Base-by-base conservation (phyloP, 2,888 invertebrate genomes). In the Pandemis heparana region DNA sequence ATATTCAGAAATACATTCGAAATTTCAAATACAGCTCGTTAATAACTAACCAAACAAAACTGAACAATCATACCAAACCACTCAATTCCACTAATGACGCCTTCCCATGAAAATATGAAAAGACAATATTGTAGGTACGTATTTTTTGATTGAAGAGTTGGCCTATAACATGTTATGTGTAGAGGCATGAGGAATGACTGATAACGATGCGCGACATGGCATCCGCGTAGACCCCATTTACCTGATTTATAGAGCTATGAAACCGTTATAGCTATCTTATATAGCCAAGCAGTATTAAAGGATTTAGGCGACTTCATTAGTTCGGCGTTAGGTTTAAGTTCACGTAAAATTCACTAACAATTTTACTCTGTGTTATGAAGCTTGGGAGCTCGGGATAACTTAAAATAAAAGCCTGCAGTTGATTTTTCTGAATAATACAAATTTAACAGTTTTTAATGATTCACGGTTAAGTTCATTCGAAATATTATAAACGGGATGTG, bases 181-280 rank as follows among this genome's bases (percentile, higher is more conserved):
- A 51, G 77, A 75, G 76, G 76, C 79, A 83, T 84, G 83, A 84
- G 83, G 80, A 81, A 86, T 86, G 85, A 83, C 80, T 85, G 87
- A 86, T 87, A 86, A 81, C 83, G 81, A 79, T 77, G 80, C 79
- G 81, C 80, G 82, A 83, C 82, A 79, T 75, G 77, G 81, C 82
- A 79, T 82, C 83, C 84, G 80, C 76, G 75, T 80, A 83, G 83
- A 82, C 82, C 83, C 85, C 85, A 84, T 88, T 84, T 84, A 80
- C 80, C 81, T 87, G 87, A 89, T 88, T 88, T 88, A 89, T 87
- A 83, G 80, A 80, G 78, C 79, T 80, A 79, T 81, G 80, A 82
- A 81, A 79, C 78, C 78, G 76, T 79, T 81, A 77, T 77, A 75
- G 77, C 74, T 75, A 70, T 75, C 66, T 71, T 63, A 75, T 71